Percentiles rank a stretch among this genome's conserved stretches.
phyloP scores from a whole-genome alignment of 2,888 invertebrate species.

The Tenthredo notha region DNA sequence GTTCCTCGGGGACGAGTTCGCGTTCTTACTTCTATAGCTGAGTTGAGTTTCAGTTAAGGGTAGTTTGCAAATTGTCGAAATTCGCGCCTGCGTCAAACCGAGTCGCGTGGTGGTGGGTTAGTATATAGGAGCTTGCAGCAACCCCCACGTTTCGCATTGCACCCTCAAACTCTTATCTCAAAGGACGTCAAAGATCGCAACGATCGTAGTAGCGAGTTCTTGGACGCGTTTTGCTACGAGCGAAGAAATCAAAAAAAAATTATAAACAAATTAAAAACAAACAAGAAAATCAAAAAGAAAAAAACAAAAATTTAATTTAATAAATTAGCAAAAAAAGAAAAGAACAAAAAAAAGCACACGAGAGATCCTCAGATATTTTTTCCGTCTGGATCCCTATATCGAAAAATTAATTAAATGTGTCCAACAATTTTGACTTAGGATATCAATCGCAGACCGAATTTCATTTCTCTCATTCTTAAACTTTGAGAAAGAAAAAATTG shows the following conservation, averaged over 20 bases:
- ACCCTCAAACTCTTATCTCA: slow-evolving; percentile 61
- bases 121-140: slow-evolving; percentile 64
- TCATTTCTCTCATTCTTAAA: background rate
- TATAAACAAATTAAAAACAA: background rate
- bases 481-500: background rate
- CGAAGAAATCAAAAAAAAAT: background rate
- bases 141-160: slow-evolving; percentile 63
- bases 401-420: slow-evolving; percentile 7
- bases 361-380: background rate
- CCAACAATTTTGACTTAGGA: background rate
- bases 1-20: slow-evolving; percentile 14
- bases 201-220: background rate
- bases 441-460: background rate
- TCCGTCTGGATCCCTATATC: background rate
- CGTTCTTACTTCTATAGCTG: background rate
- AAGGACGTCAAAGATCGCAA: slow-evolving; percentile 52
- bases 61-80: slow-evolving; percentile 48
- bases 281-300: too few relatives aligned
- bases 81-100: slow-evolving; percentile 45
- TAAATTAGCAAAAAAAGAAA: background rate
- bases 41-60: background rate
- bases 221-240: background rate
- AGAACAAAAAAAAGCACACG: background rate
- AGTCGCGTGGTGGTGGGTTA: slow-evolving; percentile 50
- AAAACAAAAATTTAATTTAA: background rate